These are phyloP conservation scores for Phytoseiulus persimilis DNA, from an alignment of 2,888 invertebrate genomes.

Conservation along the genomic window DNA sequence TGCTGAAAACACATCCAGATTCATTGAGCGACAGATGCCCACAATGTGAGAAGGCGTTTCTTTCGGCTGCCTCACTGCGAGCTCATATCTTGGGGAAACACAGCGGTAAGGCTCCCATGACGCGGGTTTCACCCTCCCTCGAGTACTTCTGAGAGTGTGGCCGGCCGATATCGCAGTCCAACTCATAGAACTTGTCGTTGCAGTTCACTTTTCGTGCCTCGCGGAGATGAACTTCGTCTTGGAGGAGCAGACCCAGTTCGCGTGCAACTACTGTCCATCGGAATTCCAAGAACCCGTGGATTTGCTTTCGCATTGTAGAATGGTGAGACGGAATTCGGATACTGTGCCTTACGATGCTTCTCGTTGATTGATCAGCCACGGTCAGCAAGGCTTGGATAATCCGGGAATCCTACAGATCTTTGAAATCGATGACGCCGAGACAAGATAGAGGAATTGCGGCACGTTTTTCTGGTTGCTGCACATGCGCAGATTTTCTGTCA, in stretches of 20 bases:
- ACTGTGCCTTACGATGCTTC: too few species aligned
- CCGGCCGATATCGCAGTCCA: background rate
- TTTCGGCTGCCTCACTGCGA: background rate
- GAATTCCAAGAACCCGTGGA: background rate
- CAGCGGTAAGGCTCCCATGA: background rate
- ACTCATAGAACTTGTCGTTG: background rate
- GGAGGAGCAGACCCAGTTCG: background rate
- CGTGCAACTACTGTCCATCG: background rate
- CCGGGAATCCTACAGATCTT: too few species aligned
- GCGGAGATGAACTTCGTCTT: background rate
- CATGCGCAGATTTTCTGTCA: too few species aligned
- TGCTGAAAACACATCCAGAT: background rate
- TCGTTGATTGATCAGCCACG: too few species aligned
- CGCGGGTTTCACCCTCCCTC: background rate
- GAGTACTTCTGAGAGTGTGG: background rate
- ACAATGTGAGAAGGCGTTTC: background rate
- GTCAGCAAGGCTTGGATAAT: too few species aligned
- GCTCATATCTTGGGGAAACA: conserved; percentile 13
- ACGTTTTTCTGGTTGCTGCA: too few species aligned
- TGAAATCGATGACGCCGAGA: too few species aligned
- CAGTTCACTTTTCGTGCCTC: background rate
- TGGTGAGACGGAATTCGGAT: background rate
- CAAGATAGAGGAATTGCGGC: too few species aligned
- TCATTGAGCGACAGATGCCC: background rate
- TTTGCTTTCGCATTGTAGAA: background rate